A percentile compares a stretch with the other conserved stretches of the same genome.
Evolutionary conservation across 64 coral and sea anemone genomes (phyloP).

Genomic region (Hydrozoanthus tunicans): DNA sequence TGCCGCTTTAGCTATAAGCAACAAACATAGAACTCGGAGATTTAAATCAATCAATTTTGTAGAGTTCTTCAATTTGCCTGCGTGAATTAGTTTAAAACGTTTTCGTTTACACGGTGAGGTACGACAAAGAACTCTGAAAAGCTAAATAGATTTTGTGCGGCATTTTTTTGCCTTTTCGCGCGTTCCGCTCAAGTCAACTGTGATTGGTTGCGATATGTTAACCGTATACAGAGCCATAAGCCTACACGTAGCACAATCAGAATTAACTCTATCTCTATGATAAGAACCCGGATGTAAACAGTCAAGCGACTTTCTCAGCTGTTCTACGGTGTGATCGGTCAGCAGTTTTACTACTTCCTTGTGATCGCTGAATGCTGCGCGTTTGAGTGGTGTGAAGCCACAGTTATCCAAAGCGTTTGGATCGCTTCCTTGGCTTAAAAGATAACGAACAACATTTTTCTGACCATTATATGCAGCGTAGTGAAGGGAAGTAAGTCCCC

Average conservation of each 20-base stretch:
- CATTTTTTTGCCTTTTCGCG: neutral
- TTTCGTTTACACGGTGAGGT: too few relatives aligned
- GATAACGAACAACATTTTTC: neutral
- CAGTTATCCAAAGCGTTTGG: conserved; percentile 62
- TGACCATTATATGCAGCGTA: neutral
- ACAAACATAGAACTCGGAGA: too few relatives aligned
- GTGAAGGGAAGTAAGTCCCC: conserved; percentile 10
- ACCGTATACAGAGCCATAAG: conserved; percentile 69
- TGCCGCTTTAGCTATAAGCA: too few relatives aligned
- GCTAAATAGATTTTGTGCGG: too few relatives aligned
- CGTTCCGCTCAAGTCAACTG: neutral
- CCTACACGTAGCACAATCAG: conserved; percentile 62
- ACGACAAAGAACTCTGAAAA: too few relatives aligned
- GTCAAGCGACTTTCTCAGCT: conserved; percentile 23
- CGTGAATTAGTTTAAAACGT: too few relatives aligned
- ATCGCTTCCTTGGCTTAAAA: conserved; percentile 31
- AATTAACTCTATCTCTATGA: conserved; percentile 47
- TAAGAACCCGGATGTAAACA: neutral
- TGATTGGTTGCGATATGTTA: neutral
- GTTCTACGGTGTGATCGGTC: conserved; percentile 29
- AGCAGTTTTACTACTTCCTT: conserved; percentile 68
- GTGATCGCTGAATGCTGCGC: conserved; percentile 67
- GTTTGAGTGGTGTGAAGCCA: conserved; percentile 73
- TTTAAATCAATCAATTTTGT: too few relatives aligned
- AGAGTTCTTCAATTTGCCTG: too few relatives aligned